Percentiles rank a stretch among this genome's conserved stretches.
These are phyloP conservation scores for Acanthopleura granulata DNA, from an alignment of 2,888 invertebrate genomes.

Conservation along the genomic window DNA sequence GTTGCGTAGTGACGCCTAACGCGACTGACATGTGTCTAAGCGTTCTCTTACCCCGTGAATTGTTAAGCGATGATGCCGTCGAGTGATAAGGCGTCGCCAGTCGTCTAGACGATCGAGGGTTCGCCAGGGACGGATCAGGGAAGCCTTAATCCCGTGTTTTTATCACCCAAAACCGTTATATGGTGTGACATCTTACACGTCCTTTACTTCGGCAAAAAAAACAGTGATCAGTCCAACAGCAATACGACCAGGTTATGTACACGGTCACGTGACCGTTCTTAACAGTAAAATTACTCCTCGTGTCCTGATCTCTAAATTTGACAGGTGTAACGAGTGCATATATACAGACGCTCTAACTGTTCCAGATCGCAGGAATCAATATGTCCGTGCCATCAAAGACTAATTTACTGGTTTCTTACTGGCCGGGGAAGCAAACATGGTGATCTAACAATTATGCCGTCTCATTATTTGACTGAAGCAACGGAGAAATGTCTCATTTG, in stretches of 20 bases:
- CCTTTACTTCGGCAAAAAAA: too few species aligned
- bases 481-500: background rate
- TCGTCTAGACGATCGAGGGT: background rate
- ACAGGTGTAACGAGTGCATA: too few species aligned
- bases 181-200: background rate
- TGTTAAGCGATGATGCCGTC: background rate
- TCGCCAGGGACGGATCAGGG: background rate
- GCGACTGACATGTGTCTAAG: conserved; percentile 2
- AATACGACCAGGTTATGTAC: too few species aligned
- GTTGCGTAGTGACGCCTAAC: background rate
- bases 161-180: conserved; percentile 2
- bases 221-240: too few species aligned
- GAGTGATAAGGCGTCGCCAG: background rate
- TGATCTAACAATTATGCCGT: conserved; percentile 1
- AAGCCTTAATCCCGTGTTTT: background rate
- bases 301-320: too few species aligned
- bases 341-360: too few species aligned
- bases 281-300: too few species aligned
- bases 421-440: background rate
- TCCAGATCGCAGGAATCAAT: too few species aligned
- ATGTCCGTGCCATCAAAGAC: too few species aligned
- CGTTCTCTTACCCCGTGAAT: background rate
- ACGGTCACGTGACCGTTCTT: too few species aligned
- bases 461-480: background rate
- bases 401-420: too few species aligned